A percentile compares a stretch with the other conserved stretches of the same genome.
phyloP scores from a whole-genome alignment of 1,140 invertebrate genomes.

The Drosophila parvula region DNA sequence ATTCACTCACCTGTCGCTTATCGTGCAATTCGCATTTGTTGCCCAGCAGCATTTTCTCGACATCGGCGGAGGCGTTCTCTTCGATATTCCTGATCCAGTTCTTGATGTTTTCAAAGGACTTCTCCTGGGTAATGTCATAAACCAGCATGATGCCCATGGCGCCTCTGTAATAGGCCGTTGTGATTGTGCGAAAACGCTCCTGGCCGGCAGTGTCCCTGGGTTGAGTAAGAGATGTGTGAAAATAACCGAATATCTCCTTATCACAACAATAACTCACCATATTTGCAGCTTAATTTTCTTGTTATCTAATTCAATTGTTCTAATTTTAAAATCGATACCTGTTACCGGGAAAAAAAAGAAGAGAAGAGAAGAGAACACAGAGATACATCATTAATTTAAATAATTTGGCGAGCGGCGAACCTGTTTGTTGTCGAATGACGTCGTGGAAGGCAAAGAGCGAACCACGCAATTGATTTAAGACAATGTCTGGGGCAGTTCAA shows the following conservation, averaged over 20 bases:
- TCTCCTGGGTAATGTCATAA: slow-evolving; percentile 99
- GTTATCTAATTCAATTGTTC: slow-evolving; percentile 98
- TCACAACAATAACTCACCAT: slow-evolving; percentile 88
- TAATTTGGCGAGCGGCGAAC: slow-evolving; percentile 54
- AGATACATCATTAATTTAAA: slow-evolving; percentile 55
- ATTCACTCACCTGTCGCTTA: slow-evolving; percentile 90
- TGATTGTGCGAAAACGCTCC: slow-evolving; percentile 98
- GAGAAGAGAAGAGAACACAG: slow-evolving; percentile 33
- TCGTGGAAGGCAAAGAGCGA: slow-evolving; percentile 27
- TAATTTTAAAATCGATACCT: slow-evolving; percentile 99
- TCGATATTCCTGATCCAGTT: slow-evolving; percentile 99
- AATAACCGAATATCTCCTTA: slow-evolving; percentile 2
- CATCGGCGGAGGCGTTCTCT: slow-evolving; percentile 96
- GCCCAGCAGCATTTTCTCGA: slow-evolving; percentile 97
- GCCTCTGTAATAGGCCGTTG: slow-evolving; percentile 98
- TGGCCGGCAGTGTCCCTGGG: slow-evolving; percentile 97
- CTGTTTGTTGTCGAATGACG: slow-evolving; percentile 36
- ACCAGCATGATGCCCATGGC: slow-evolving; percentile 99
- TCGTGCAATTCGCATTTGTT: slow-evolving; percentile 98
- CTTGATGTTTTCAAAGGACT: slow-evolving; percentile 99
- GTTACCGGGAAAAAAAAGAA: slow-evolving; percentile 63
- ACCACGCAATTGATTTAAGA: slow-evolving; percentile 73
- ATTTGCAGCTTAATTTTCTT: slow-evolving; percentile 99
- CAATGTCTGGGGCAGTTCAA: slow-evolving; percentile 52
- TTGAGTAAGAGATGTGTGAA: slow-evolving; percentile 8